phyloP scores from a whole-genome alignment of 2,113 vertebrate species.

The Brienomyrus brachyistius region DNA sequence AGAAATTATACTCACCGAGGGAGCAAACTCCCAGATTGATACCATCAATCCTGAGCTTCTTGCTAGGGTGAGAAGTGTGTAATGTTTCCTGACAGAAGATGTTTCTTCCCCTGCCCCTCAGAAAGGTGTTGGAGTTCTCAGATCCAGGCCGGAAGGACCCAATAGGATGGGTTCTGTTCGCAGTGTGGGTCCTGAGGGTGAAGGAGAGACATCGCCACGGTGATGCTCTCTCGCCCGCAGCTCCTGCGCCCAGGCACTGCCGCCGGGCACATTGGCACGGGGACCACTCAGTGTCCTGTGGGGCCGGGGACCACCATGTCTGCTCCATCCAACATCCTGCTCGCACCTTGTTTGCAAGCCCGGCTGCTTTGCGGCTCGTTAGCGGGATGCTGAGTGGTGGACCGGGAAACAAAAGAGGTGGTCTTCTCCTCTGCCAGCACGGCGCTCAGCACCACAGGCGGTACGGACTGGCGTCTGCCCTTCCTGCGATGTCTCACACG shows the following conservation, averaged over 20 bases:
- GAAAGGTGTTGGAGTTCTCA: not conserved
- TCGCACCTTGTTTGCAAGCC: not conserved
- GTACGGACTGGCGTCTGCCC: not conserved
- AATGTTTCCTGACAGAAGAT: not conserved
- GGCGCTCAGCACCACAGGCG: not conserved
- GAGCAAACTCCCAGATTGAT: conserved; percentile 3
- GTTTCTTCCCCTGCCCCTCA: not conserved
- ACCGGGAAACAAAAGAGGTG: not conserved
- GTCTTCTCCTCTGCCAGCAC: not conserved
- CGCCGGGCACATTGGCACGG: not conserved
- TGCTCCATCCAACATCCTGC: not conserved
- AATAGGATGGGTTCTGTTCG: not conserved
- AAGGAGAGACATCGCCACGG: conserved; percentile 3
- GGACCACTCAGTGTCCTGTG: not conserved
- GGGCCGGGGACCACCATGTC: not conserved
- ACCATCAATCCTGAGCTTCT: not conserved
- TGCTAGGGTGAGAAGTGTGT: not conserved
- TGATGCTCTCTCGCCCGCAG: not conserved
- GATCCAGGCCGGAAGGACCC: not conserved
- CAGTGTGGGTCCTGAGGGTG: not conserved
- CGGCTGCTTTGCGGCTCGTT: not conserved
- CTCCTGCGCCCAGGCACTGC: not conserved
- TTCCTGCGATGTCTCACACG: conserved; percentile 25
- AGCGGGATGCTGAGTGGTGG: not conserved
- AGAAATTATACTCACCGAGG: not conserved